phyloP scores from a whole-genome alignment of 2,888 invertebrate species.

The Pinctada fucata region DNA sequence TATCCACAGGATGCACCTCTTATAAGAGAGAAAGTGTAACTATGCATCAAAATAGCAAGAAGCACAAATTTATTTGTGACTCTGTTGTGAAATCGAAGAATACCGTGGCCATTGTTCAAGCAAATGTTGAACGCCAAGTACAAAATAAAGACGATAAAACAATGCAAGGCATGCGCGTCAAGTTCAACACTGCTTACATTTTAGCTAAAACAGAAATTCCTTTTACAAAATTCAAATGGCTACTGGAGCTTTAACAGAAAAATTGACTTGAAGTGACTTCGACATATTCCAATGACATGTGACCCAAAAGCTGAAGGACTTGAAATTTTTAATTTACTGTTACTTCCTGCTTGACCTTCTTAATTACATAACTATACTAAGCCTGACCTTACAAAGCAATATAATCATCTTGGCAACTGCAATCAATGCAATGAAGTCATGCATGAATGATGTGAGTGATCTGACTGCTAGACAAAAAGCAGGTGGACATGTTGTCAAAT shows the following conservation, averaged over 20 bases:
- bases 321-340: background rate
- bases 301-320: background rate
- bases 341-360: no score
- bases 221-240: background rate
- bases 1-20: conserved; percentile 9
- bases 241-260: background rate
- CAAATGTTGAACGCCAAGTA: conserved; percentile 4
- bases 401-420: background rate
- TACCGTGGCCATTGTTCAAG: background rate
- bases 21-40: conserved; percentile 5
- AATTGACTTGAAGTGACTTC: no score
- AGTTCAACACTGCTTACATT: conserved; percentile 2
- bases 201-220: conserved; percentile 3
- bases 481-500: background rate
- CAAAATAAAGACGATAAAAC: conserved; percentile 15
- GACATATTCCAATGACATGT: no score
- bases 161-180: conserved; percentile 2
- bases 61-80: conserved; percentile 1
- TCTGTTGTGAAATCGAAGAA: background rate
- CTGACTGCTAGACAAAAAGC: background rate
- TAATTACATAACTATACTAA: no score
- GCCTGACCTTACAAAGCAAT: conserved; percentile 6
- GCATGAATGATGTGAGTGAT: background rate
- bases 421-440: background rate
- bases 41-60: conserved; percentile 7